Conservation (phyloP, 2,113 vertebrate genomes). For the Odobenus rosmarus region DNA sequence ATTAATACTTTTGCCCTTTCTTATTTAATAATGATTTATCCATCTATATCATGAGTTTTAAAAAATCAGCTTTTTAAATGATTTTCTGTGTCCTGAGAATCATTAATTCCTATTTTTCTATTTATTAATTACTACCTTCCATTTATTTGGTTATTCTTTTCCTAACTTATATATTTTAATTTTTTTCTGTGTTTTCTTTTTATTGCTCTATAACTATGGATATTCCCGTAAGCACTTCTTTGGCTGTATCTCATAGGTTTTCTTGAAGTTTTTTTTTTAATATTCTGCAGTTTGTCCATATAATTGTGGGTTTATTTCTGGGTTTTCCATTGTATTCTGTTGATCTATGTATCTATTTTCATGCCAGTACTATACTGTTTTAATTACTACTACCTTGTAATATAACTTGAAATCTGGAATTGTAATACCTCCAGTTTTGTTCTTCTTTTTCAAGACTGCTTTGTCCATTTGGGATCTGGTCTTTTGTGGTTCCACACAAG, state of each 20-base stretch:
- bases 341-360: neutral
- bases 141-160: neutral
- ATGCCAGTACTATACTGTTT: neutral
- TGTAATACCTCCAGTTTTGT: neutral
- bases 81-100: neutral
- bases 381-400: neutral
- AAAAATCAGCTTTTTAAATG: neutral
- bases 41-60: neutral
- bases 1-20: neutral
- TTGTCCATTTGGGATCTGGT: neutral
- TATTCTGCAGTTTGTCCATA: neutral
- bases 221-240: neutral
- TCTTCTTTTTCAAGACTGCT: neutral
- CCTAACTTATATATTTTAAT: neutral
- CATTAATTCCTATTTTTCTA: neutral
- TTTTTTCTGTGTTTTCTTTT: neutral
- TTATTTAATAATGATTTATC: neutral
- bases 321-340: neutral
- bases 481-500: neutral
- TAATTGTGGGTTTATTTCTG: neutral
- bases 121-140: neutral
- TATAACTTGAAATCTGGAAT: neutral
- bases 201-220: neutral
- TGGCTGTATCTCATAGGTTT: neutral
- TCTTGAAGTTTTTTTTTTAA: neutral